Evolutionary conservation across 2,113 vertebrate species (phyloP), one percentile per base, ranked within the genome.

Genomic region (Zapus hudsonius): DNA sequence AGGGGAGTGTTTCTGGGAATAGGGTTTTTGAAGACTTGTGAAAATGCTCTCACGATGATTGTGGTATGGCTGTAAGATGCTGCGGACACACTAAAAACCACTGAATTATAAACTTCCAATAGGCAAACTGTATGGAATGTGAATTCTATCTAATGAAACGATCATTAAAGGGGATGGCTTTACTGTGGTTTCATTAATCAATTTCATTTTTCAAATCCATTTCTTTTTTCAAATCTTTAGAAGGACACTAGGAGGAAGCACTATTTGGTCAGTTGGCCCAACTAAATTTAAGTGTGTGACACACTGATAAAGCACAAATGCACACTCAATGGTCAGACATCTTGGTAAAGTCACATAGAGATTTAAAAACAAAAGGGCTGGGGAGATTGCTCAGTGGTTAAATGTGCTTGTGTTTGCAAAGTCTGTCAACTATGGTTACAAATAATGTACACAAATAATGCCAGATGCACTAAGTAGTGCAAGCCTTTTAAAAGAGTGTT

Each of bases 151-250:
- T 70, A 7, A 87, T 64, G 91, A 90, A 92, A 55, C n/a, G 38
- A 29, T 82, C 67, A 91, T 70, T 89, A 73, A 38, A 91, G 81
- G 81, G 85, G 15, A 29, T 13, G 6, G 1, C 13, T 61, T 85
- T 91, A 57, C 89, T 63, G 36, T 69, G 4, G 66, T 52, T 91
- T 92, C 69, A 92, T 76, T 76, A 84, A 76, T 67, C 61, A 27
- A 73, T 55, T 90, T 91, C 16, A 25, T 36, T 83, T 75, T 84
- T 81, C 69, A 90, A 92, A 87, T 76, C 29, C 1, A 74, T 25
- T 6, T 69, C 20, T 75, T 86, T 81, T 84, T 87, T 22, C n/a
- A n/a, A 87, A 90, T 10, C 38, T 74, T 63, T 55, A 47, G 86
- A 89, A 78, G 40, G 78, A 69, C 47, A 64, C 10, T 61, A 70